Evolutionary conservation across 2,797 vertebrate species (phyloP).

Genomic region (Pantherophis vulpinus): DNA sequence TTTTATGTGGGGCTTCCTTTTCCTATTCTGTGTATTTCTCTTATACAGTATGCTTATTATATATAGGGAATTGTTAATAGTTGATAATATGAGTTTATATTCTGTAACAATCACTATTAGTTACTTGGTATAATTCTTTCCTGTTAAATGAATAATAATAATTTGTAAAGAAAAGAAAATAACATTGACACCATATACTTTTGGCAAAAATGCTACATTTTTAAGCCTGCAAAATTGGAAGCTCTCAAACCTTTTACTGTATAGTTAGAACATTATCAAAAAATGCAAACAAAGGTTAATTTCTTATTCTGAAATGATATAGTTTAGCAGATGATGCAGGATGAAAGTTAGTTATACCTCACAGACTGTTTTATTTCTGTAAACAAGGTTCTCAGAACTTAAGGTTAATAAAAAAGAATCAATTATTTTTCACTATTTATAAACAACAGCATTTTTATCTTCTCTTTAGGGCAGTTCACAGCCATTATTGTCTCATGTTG

Average conservation of each 20-base stretch:
- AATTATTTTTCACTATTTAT: slow-evolving; percentile 43
- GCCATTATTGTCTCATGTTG: slow-evolving; percentile 93
- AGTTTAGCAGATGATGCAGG: not conserved
- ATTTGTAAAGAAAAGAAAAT: not conserved
- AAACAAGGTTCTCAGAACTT: not conserved
- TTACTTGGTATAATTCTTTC: not conserved
- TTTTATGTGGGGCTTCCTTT: not conserved
- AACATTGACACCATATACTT: slow-evolving; percentile 43
- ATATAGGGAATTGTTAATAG: not conserved
- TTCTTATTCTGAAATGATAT: not conserved
- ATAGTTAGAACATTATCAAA: slow-evolving; percentile 31
- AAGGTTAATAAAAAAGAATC: not conserved
- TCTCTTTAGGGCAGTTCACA: slow-evolving; percentile 87
- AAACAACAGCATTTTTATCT: slow-evolving; percentile 21
- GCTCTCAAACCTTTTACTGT: slow-evolving; percentile 31
- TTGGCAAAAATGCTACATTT: slow-evolving; percentile 56
- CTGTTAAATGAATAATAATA: not conserved
- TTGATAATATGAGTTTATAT: not conserved
- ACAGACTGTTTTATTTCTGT: not conserved
- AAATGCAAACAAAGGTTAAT: not conserved
- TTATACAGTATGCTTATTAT: not conserved
- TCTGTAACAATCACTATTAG: not conserved
- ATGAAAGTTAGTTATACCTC: not conserved
- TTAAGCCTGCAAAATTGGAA: slow-evolving; percentile 41
- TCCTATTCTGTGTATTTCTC: not conserved